Base-by-base conservation (phyloP, 1,140 invertebrate genomes). In the Adelges cooleyi region DNA sequence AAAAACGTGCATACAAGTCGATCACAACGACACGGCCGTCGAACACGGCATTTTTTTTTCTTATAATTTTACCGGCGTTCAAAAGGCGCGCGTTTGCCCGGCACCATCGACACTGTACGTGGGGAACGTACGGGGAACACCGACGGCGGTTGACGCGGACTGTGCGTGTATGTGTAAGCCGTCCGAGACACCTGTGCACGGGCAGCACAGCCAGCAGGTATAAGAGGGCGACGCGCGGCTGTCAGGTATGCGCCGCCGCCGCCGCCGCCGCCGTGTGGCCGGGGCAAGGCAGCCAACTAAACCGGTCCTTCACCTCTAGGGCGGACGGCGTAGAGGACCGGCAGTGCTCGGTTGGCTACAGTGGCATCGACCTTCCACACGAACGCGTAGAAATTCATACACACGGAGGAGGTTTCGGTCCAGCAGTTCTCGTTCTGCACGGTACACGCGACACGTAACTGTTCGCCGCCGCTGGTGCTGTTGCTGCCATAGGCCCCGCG, bases 341-440 rank as follows among this genome's bases (percentile, higher is more conserved):
- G 13, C 23, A 4, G 65, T 22, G 46, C 38, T 27, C 18, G 40
- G 50, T 66, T 54, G 52, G 52, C 65, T 36, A 54, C 52, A 66
- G 65, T 53, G 50, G 25, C 38, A 48, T 53, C 50, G 65, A 52
- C 38, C 50, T 44, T 54, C 65, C 25, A 22, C 36, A 33, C 29
- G 11, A 36, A 40, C 38, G 36, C 53, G 25, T 13, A 2, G 15
- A 29, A 38, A 5, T 33, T 11, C 5, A 33, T 33, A 11, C 13
- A 33, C 20, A 29, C 15, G 1, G 20, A 4, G 38, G 17, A 62
- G 42, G 56, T 62, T 62, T 62, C 56, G 56, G 56, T 62, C 56
- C 56, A 66, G 52, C 50, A 66, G 65, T 66, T 66, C 65, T 54
- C 36, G 50, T 33, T 33, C 65, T 62, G 40, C 56, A 52, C 33